These are phyloP conservation scores for Rousettus madagascariensis DNA, from an alignment of 2,797 vertebrate genomes.

Conservation along the genomic window DNA sequence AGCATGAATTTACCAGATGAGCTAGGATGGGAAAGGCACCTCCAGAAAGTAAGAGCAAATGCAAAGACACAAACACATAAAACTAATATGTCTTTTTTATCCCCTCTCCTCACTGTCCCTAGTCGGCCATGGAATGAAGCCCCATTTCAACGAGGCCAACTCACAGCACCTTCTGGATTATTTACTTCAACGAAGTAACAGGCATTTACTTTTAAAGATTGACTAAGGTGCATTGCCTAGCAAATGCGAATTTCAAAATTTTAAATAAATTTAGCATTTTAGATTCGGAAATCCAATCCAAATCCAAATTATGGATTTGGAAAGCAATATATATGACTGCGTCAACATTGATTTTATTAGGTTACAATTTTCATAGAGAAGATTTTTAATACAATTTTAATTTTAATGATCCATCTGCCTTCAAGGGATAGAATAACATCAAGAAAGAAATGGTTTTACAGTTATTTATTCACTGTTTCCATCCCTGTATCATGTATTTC, in stretches of 20 bases:
- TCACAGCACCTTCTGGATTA: neutral
- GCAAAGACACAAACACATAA: neutral
- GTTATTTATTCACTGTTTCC: slow-evolving; percentile 26
- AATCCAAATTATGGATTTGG: slow-evolving; percentile 26
- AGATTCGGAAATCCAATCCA: slow-evolving; percentile 29
- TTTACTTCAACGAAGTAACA: neutral
- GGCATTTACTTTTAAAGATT: slow-evolving; percentile 1
- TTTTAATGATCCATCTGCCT: slow-evolving; percentile 40
- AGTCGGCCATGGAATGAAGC: neutral
- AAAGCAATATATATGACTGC: slow-evolving; percentile 23
- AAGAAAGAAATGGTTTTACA: slow-evolving; percentile 3
- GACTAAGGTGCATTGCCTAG: neutral
- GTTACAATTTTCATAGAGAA: slow-evolving; percentile 28
- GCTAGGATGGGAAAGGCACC: neutral
- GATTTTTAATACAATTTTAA: slow-evolving; percentile 54
- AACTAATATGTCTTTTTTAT: neutral
- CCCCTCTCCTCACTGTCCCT: neutral
- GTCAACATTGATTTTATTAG: slow-evolving; percentile 46
- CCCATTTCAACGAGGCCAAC: neutral
- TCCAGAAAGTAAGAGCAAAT: neutral
- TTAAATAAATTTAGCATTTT: neutral
- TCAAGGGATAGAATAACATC: slow-evolving; percentile 46
- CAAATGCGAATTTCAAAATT: slow-evolving; percentile 28
- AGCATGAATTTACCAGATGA: neutral
- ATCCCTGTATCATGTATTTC: slow-evolving; percentile 29